Evolutionary conservation across 2,888 invertebrate genomes (phyloP).

Genomic region (Pandemis corylana): DNA sequence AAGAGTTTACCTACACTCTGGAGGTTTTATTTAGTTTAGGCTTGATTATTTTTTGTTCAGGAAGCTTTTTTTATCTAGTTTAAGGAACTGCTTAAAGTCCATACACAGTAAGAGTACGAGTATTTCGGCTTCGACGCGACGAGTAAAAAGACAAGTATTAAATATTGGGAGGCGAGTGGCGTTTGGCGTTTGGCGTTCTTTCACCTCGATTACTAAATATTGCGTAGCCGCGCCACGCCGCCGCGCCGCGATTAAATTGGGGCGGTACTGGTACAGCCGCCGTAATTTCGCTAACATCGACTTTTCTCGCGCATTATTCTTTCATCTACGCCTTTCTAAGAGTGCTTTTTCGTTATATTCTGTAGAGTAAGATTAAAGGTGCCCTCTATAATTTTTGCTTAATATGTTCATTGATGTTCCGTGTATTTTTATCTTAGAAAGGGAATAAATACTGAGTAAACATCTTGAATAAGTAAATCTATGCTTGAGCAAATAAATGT

Average conservation of each 20-base stretch:
- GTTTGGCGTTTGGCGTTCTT: slow-evolving; percentile 13
- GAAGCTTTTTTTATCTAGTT: background rate
- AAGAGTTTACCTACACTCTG: background rate
- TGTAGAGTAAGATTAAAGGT: slow-evolving; percentile 32
- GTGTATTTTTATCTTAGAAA: slow-evolving; percentile 10
- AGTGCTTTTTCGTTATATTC: slow-evolving; percentile 25
- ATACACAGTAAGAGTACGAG: background rate
- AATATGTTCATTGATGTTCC: slow-evolving; percentile 3
- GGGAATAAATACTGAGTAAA: background rate
- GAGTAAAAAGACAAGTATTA: slow-evolving; percentile 5
- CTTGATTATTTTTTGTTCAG: too few species aligned
- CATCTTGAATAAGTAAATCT: background rate
- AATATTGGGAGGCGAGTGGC: slow-evolving; percentile 19
- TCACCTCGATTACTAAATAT: slow-evolving; percentile 26
- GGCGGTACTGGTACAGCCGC: slow-evolving; percentile 6
- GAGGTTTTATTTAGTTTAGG: background rate
- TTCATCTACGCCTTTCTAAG: slow-evolving; percentile 24
- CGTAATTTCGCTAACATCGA: slow-evolving; percentile 30
- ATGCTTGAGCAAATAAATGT: background rate
- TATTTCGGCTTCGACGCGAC: background rate
- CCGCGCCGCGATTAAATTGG: slow-evolving; percentile 16
- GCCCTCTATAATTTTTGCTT: slow-evolving; percentile 6
- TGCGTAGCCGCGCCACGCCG: slow-evolving; percentile 24
- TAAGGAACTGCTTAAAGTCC: background rate
- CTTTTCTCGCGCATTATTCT: slow-evolving; percentile 33